phyloP scores from a whole-genome alignment of 2,888 invertebrate genomes.

The Yponomeuta sedellus region DNA sequence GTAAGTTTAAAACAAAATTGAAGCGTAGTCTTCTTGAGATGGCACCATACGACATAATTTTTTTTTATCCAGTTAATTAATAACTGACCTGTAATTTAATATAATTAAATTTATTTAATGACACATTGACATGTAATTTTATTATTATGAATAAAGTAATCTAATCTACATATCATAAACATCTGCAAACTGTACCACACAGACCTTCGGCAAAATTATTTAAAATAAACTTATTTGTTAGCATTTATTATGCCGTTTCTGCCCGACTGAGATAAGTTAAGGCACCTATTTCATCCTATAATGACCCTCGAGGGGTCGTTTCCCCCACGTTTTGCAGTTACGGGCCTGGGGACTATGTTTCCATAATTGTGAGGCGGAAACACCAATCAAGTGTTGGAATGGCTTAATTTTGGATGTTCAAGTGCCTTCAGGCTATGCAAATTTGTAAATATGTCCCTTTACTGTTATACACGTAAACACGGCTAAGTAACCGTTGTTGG shows the following conservation, averaged over 20 bases:
- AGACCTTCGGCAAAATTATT: background rate
- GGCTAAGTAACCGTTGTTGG: background rate
- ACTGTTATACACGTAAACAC: background rate
- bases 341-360: background rate
- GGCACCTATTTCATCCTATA: constrained; percentile 55
- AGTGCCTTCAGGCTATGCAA: background rate
- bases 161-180: no score
- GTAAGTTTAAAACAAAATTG: no score
- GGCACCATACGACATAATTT: no score
- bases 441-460: background rate
- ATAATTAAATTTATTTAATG: no score
- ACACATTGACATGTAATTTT: no score
- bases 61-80: no score
- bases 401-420: background rate
- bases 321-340: constrained; percentile 4
- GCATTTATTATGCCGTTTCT: constrained; percentile 42
- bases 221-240: constrained; percentile 44
- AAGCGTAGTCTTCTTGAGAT: no score
- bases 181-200: background rate
- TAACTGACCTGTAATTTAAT: no score
- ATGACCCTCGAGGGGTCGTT: constrained; percentile 43
- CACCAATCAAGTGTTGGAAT: constrained; percentile 1
- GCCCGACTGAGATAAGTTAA: constrained; percentile 45
- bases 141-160: no score
- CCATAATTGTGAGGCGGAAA: background rate